phyloP scores from a whole-genome alignment of 2,888 invertebrate species.

The Autographa pulchrina region DNA sequence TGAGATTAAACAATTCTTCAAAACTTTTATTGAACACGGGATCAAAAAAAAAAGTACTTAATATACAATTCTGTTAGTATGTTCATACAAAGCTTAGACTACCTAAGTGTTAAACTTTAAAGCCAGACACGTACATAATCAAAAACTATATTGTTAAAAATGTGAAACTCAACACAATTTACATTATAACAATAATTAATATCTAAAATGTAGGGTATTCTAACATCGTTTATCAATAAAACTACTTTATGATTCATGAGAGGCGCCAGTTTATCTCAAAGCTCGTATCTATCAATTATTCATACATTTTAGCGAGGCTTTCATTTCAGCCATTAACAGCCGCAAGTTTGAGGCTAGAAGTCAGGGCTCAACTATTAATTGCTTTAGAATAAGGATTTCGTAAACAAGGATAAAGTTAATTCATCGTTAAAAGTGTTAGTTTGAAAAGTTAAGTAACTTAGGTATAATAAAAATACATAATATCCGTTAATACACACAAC shows the following conservation, averaged over 20 bases:
- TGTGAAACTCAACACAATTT: neutral
- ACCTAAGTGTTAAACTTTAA: too few species aligned
- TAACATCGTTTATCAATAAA: slow-evolving; percentile 16
- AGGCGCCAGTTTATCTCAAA: slow-evolving; percentile 10
- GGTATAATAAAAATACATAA: neutral
- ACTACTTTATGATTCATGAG: slow-evolving; percentile 9
- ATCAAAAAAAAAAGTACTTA: too few species aligned
- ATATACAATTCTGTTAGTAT: too few species aligned
- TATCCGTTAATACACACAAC: neutral
- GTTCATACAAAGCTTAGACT: too few species aligned
- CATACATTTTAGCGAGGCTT: slow-evolving; percentile 13
- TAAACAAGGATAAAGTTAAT: slow-evolving; percentile 10
- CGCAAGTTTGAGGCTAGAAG: slow-evolving; percentile 7
- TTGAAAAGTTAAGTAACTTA: neutral
- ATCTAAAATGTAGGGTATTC: neutral
- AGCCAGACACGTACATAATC: too few species aligned
- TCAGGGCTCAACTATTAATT: slow-evolving; percentile 3
- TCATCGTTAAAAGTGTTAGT: neutral
- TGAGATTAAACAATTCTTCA: too few species aligned
- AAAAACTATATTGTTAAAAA: too few species aligned
- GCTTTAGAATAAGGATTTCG: slow-evolving; percentile 8
- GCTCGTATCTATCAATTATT: slow-evolving; percentile 17
- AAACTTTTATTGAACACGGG: too few species aligned
- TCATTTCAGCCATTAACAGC: slow-evolving; percentile 13
- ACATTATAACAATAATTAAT: neutral